Conservation (phyloP, 2,797 vertebrate genomes). For the Sebastes alutus region DNA sequence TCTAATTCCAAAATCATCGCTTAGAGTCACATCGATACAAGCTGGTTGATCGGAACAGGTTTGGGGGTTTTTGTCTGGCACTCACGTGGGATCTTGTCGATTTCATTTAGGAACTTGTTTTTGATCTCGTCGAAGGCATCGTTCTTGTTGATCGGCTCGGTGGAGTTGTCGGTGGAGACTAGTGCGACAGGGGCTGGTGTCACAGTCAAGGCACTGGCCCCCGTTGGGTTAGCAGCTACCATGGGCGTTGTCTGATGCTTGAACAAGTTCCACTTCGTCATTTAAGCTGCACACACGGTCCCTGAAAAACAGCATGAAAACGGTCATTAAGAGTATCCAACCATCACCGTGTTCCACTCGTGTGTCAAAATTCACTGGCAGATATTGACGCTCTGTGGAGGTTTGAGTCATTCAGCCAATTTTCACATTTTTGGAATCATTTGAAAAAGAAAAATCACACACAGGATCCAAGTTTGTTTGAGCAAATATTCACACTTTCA, state of each 20-base stretch:
- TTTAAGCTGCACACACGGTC: slow-evolving; percentile 76
- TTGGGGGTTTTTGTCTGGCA: slow-evolving; percentile 36
- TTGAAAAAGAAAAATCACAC: background rate
- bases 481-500: background rate
- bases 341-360: background rate
- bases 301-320: slow-evolving; percentile 51
- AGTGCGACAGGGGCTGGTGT: slow-evolving; percentile 75
- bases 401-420: background rate
- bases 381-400: background rate
- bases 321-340: background rate
- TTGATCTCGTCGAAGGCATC: slow-evolving; percentile 90
- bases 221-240: slow-evolving; percentile 80
- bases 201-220: slow-evolving; percentile 72
- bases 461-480: background rate
- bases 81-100: slow-evolving; percentile 95
- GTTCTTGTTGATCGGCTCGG: slow-evolving; percentile 86
- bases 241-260: slow-evolving; percentile 81
- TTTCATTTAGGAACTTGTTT: slow-evolving; percentile 94
- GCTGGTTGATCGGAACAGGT: slow-evolving; percentile 33
- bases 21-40: slow-evolving; percentile 46
- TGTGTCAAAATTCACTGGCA: background rate
- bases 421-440: background rate
- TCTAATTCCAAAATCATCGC: slow-evolving; percentile 73
- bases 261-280: slow-evolving; percentile 81
- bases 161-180: slow-evolving; percentile 86